Evolutionary conservation across 2,888 invertebrate species (phyloP).

Genomic region (Eledone cirrhosa): DNA sequence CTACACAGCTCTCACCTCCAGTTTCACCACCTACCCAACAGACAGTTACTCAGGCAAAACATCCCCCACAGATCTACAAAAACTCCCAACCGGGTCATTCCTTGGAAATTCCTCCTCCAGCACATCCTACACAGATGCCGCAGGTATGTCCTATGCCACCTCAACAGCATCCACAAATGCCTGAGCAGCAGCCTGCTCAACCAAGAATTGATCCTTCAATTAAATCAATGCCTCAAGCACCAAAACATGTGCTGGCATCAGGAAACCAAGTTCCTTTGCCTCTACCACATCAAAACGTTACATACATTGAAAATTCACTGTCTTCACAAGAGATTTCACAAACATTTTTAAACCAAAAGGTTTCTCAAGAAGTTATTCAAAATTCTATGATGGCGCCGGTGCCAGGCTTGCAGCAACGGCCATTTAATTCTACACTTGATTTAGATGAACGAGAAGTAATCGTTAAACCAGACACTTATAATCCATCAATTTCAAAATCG

Average conservation of each 20-base stretch:
- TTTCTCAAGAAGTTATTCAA: too few species aligned
- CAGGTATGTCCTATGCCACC: neutral
- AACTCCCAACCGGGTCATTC: too few species aligned
- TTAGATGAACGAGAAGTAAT: neutral
- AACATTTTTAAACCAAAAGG: too few species aligned
- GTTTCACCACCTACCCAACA: neutral
- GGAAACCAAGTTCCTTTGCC: neutral
- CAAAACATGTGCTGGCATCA: neutral
- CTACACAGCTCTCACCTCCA: neutral
- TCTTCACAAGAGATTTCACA: conserved; percentile 5
- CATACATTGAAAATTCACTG: neutral
- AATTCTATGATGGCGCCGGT: too few species aligned
- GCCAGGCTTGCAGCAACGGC: too few species aligned
- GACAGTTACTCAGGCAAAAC: neutral
- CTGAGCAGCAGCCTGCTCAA: neutral
- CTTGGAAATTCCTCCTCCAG: neutral
- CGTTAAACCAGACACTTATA: neutral
- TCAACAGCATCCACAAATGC: neutral
- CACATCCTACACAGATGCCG: neutral
- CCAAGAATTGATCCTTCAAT: neutral
- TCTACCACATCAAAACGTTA: too few species aligned
- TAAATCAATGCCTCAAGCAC: neutral
- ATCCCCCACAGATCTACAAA: too few species aligned
- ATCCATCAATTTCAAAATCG: neutral
- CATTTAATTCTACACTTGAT: too few species aligned